Conservation (phyloP, 2,797 vertebrate genomes). For the Darevskia nairensis region DNA sequence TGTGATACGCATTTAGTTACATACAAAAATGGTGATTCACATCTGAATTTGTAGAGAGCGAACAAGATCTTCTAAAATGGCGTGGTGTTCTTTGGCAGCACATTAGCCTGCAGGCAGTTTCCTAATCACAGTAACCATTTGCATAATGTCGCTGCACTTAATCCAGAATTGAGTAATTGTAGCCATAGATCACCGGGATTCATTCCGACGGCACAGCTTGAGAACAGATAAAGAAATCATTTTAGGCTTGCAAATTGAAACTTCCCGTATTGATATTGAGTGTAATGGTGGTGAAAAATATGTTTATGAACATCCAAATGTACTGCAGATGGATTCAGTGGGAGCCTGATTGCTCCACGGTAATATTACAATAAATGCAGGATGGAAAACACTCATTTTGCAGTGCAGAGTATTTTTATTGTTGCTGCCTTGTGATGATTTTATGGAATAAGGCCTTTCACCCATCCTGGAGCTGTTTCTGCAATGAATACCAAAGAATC, state of each 20-base stretch:
- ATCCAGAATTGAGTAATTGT: slow-evolving; percentile 26
- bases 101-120: slow-evolving; percentile 13
- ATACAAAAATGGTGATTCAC: not conserved
- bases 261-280: slow-evolving; percentile 12
- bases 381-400: slow-evolving; percentile 68
- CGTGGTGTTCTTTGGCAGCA: accelerated
- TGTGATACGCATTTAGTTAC: not conserved
- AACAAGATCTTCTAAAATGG: accelerated
- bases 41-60: not conserved
- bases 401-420: slow-evolving; percentile 38
- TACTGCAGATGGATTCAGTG: slow-evolving; percentile 5
- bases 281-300: not conserved
- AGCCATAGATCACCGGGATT: slow-evolving; percentile 25
- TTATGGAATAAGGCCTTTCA: not conserved
- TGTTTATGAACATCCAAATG: slow-evolving; percentile 42
- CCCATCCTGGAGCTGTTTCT: slow-evolving; percentile 29
- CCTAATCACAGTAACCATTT: slow-evolving; percentile 22
- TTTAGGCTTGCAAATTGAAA: slow-evolving; percentile 37
- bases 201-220: not conserved
- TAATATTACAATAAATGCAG: slow-evolving; percentile 46
- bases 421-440: slow-evolving; percentile 38
- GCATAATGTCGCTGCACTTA: slow-evolving; percentile 1
- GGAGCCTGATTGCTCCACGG: not conserved
- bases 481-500: slow-evolving; percentile 53
- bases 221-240: slow-evolving; percentile 55